Percentiles rank a stretch among this genome's conserved stretches.
These are phyloP conservation scores for Prionailurus bengalensis DNA, from an alignment of 2,113 vertebrate genomes.

Conservation along the genomic window DNA sequence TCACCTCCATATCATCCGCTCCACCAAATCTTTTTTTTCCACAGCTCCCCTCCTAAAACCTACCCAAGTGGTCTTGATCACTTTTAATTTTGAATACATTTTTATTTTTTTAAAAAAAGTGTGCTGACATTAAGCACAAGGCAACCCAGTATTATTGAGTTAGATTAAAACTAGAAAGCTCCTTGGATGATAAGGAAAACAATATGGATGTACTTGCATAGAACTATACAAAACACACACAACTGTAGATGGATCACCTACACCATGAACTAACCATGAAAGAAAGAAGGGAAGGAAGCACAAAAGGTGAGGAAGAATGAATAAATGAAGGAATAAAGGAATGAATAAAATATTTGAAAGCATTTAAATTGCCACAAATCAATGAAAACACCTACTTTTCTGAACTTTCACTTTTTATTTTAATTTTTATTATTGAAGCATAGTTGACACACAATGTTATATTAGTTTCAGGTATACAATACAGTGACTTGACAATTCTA, in stretches of 20 bases:
- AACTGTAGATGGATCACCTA: neutral
- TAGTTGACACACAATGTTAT: neutral
- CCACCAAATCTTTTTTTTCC: neutral
- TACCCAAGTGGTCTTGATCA: neutral
- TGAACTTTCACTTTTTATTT: neutral
- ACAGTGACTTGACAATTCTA: neutral
- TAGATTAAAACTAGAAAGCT: neutral
- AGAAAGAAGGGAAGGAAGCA: neutral
- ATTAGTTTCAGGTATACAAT: neutral
- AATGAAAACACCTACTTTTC: neutral
- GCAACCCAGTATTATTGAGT: neutral
- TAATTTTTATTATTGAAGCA: neutral
- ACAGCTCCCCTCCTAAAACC: neutral
- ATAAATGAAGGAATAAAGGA: neutral
- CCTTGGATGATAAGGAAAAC: neutral
- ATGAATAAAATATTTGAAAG: neutral
- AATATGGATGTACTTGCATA: neutral
- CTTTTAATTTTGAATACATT: neutral
- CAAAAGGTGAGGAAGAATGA: neutral
- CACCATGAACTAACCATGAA: neutral
- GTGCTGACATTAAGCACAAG: neutral
- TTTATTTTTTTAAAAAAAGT: neutral
- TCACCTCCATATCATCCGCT: neutral
- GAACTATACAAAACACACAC: neutral
- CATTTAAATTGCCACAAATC: slow-evolving; percentile 9